These are phyloP conservation scores for Mungos mungo DNA, from an alignment of 2,113 vertebrate genomes.

Conservation along the genomic window DNA sequence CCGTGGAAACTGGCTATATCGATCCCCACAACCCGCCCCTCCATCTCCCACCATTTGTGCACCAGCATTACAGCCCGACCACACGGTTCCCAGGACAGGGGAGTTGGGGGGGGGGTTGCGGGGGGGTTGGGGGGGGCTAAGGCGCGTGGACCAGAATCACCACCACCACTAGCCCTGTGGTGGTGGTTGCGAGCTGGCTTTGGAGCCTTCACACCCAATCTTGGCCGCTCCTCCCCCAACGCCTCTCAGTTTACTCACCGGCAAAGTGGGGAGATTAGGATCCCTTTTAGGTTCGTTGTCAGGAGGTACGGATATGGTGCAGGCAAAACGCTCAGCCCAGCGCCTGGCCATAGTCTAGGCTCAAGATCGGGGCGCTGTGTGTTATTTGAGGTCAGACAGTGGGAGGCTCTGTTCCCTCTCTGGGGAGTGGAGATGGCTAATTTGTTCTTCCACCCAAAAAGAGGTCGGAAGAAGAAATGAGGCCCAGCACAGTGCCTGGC, in stretches of 20 bases:
- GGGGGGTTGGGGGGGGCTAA: not conserved
- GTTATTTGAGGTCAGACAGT: not conserved
- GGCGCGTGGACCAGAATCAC: not conserved
- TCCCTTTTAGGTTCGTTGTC: not conserved
- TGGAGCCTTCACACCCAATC: not conserved
- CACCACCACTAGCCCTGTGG: too few species aligned
- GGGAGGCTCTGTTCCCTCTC: not conserved
- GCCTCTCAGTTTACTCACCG: not conserved
- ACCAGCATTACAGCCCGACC: not conserved
- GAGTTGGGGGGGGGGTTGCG: not conserved
- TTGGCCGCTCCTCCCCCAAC: not conserved
- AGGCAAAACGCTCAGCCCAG: not conserved
- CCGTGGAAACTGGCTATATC: not conserved
- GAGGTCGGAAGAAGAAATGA: not conserved
- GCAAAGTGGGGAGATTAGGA: not conserved
- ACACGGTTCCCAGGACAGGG: not conserved
- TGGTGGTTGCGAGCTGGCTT: not conserved
- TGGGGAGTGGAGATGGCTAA: not conserved
- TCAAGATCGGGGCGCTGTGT: accelerated
- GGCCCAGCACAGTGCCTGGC: not conserved
- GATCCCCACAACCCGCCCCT: not conserved
- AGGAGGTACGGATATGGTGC: not conserved
- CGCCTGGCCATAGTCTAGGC: not conserved
- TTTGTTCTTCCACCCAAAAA: not conserved
- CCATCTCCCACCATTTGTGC: not conserved